Conservation (phyloP, 2,797 vertebrate species). For the Anabacerthia variegaticeps region DNA sequence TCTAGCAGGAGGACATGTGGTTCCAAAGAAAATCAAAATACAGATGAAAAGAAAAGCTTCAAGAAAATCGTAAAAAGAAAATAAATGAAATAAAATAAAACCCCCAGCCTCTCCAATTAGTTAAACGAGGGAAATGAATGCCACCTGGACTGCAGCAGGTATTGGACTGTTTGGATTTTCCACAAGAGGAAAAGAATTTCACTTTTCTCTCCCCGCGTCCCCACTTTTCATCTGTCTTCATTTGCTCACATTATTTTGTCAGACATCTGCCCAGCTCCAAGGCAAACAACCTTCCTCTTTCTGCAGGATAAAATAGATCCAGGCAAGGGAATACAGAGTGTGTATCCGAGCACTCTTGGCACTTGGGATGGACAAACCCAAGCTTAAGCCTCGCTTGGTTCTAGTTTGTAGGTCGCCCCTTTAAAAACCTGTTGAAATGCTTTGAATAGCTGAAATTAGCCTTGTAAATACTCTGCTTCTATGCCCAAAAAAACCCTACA, state of each 20-base stretch:
- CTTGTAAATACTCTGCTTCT: neutral
- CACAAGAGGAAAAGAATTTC: constrained; percentile 9
- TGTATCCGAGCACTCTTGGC: constrained; percentile 15
- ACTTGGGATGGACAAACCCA: constrained; percentile 1
- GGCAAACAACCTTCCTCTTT: constrained; percentile 49
- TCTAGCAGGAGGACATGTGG: constrained; percentile 35
- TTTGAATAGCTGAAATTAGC: constrained; percentile 43
- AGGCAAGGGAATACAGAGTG: neutral
- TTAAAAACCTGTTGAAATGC: constrained; percentile 42
- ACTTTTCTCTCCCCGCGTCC: constrained; percentile 5
- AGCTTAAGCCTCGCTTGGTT: neutral
- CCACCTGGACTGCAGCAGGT: constrained; percentile 65
- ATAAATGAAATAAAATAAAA: constrained; percentile 43
- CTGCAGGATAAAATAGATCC: constrained; percentile 3
- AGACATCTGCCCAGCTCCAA: constrained; percentile 56
- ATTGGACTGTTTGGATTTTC: constrained; percentile 57
- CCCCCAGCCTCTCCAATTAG: neutral
- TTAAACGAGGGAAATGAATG: constrained; percentile 56
- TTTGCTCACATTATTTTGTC: constrained; percentile 61
- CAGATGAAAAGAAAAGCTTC: constrained; percentile 3
- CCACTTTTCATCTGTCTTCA: constrained; percentile 62
- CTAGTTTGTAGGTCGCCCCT: neutral
- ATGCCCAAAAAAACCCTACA: neutral
- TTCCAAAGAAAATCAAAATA: constrained; percentile 57
- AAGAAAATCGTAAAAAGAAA: constrained; percentile 45